Percentiles rank a stretch among this genome's conserved stretches.
Evolutionary conservation across 23 tunicate genomes (phyloP).

Genomic region (Styela plicata): DNA sequence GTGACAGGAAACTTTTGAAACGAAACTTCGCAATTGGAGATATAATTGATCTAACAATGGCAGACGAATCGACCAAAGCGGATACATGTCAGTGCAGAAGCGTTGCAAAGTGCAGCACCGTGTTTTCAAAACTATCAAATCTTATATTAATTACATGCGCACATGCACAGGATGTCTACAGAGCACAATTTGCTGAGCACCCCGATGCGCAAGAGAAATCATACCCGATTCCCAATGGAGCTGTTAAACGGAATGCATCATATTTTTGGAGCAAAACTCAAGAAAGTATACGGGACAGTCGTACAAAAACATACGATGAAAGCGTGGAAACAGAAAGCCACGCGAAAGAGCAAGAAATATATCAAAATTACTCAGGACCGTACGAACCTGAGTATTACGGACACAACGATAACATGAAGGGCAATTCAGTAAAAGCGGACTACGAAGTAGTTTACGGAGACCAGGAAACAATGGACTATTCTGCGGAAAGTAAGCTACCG

Average conservation of each 20-base stretch:
- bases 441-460: not conserved
- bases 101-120: not conserved
- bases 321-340: not conserved
- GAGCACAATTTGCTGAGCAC: not conserved
- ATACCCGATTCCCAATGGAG: not conserved
- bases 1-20: not conserved
- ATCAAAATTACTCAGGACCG: not conserved
- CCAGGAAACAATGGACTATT: not conserved
- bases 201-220: not conserved
- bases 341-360: not conserved
- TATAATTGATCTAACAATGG: not conserved
- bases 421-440: not conserved
- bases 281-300: not conserved
- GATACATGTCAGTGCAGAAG: not conserved
- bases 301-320: not conserved
- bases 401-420: not conserved
- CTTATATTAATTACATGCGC: not conserved
- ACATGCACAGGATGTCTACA: not conserved
- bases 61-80: not conserved
- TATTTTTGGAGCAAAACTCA: slow-evolving; percentile 7
- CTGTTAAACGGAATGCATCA: not conserved
- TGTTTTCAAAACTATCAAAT: not conserved
- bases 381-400: not conserved
- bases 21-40: not conserved
- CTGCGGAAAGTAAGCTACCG: slow-evolving; percentile 10